Base-by-base conservation (phyloP, 2,888 invertebrate genomes). In the Anthophora plumipes region DNA sequence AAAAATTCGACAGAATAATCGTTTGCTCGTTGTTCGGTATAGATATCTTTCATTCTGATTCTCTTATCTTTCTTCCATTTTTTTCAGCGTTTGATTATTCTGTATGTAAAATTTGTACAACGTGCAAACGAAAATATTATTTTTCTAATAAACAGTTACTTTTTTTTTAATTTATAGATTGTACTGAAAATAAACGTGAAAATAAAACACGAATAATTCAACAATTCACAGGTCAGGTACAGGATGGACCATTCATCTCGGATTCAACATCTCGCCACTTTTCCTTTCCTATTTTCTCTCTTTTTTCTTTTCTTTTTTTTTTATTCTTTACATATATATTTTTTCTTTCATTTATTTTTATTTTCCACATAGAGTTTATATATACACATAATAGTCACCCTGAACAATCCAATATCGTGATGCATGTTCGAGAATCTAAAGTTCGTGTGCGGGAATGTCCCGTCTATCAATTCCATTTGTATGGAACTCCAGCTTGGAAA, bases 341-440 rank as follows among this genome's bases (percentile, higher is more conserved):
- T 61, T 39, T 63, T 61, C 37, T 31, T 57, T 43, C 46, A 11
- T 83, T 82, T 84, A 83, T 84, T 88, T 73, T 68, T 70, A 71
- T 80, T 80, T 82, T 83, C 71, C 77, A 87, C 85, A 86, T 80
- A 84, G 72, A 87, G 72, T 73, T 79, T 78, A 78, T 86, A 83
- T 84, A 74, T 82, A 83, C 77, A 85, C 79, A 81, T 74, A 79
- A 83, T 72, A 81, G 69, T 88, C 85, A 91, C 91, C 89, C 88
- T 89, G 85, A 88, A 88, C 55, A 91, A 83, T 81, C 90, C 91
- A 83, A 91, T 91, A 80, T 92, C 92, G 80, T 91, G 75, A 77
- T 77, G 83, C 91, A 91, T 89, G 60, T 80, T 84, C 37, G 55
- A 52, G 72, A 83, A 86, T 55, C 72, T 84, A 81, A 89, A 92